Percentiles rank a stretch among this genome's conserved stretches.
These are phyloP conservation scores for Noctua janthe DNA, from an alignment of 2,888 invertebrate species.

Conservation along the genomic window DNA sequence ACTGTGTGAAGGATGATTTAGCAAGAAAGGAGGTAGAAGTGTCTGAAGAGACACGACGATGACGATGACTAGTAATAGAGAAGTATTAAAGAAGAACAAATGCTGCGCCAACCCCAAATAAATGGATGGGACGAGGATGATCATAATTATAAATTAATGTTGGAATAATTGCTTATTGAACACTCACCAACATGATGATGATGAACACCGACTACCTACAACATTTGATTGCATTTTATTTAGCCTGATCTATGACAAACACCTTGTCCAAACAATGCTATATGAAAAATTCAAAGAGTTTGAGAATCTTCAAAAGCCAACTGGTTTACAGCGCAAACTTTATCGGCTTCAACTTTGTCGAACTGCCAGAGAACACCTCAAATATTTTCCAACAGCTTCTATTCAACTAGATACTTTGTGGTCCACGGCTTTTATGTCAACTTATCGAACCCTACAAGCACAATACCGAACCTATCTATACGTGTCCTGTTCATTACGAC, in stretches of 20 bases:
- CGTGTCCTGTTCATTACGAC: conserved; percentile 56
- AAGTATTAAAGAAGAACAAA: no score
- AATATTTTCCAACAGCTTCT: conserved; percentile 54
- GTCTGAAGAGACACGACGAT: no score
- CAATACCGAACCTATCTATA: conserved; percentile 52
- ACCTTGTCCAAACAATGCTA: background rate
- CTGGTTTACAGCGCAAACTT: conserved; percentile 18
- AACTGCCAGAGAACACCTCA: conserved; percentile 34
- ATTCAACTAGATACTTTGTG: conserved; percentile 54
- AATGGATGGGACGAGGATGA: no score
- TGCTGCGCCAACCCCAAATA: no score
- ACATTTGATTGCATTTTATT: background rate
- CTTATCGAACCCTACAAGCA: conserved; percentile 54
- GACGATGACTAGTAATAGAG: no score
- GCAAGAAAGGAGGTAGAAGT: no score
- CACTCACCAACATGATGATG: no score
- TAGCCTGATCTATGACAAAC: background rate
- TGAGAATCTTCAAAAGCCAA: conserved; percentile 4
- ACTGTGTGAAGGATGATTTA: no score
- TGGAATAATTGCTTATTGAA: background rate
- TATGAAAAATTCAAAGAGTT: conserved; percentile 14
- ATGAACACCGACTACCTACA: background rate
- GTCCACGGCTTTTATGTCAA: conserved; percentile 53
- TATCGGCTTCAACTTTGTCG: conserved; percentile 30
- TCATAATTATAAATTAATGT: background rate